Evolutionary conservation across 2,888 invertebrate species (phyloP).

Genomic region (Lydus trimaculatus): DNA sequence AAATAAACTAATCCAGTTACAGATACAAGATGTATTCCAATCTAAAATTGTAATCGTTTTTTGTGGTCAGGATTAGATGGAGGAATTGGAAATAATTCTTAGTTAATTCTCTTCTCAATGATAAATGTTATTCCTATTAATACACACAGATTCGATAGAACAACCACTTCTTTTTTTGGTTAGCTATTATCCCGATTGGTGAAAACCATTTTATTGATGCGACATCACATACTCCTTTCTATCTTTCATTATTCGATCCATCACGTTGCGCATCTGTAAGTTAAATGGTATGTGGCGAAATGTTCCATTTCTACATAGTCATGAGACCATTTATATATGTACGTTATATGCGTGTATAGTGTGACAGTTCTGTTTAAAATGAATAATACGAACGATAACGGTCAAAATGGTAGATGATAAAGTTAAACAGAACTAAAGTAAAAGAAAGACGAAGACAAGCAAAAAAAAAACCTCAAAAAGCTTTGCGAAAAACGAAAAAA

Average conservation of each 20-base stretch:
- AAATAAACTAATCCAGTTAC: background rate
- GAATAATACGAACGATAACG: background rate
- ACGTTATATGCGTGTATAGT: background rate
- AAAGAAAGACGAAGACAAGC: background rate
- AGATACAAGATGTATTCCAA: background rate
- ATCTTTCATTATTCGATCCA: background rate
- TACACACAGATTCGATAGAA: background rate
- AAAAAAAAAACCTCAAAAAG: background rate
- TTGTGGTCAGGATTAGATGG: background rate
- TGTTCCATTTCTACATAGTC: background rate
- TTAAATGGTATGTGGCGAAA: constrained; percentile 3
- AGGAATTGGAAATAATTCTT: background rate
- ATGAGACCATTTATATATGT: background rate
- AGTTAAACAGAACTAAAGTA: background rate
- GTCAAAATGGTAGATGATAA: background rate
- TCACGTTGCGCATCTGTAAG: background rate
- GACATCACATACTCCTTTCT: background rate
- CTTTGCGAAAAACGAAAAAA: background rate
- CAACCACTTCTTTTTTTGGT: background rate
- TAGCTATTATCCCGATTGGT: background rate
- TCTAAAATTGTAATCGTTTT: background rate
- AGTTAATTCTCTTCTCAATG: background rate
- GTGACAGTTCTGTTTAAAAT: background rate
- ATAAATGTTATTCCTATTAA: background rate
- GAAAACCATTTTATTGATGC: too few relatives aligned